Evolutionary conservation across 2,888 invertebrate species (phyloP).

Genomic region (Congeria kusceri): DNA sequence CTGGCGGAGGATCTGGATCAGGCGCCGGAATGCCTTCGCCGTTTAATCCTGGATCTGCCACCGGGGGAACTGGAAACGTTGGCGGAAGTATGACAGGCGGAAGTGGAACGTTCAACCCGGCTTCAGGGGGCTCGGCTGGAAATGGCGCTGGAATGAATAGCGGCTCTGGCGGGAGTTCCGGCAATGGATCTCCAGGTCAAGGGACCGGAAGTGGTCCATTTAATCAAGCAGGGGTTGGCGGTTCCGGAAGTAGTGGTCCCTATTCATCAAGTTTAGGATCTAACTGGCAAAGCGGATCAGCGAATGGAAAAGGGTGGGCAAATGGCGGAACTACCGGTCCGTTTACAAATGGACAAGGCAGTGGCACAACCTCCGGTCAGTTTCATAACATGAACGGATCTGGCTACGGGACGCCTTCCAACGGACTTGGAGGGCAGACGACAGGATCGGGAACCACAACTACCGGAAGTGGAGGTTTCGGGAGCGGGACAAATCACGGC

Average conservation of each 20-base stretch:
- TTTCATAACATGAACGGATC: conserved; percentile 34
- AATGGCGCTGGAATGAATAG: not conserved
- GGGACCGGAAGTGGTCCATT: conserved; percentile 18
- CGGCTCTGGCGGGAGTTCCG: not conserved
- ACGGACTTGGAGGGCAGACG: conserved; percentile 8
- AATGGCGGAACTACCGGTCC: conserved; percentile 40
- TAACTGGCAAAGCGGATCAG: conserved; percentile 41
- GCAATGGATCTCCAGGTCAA: too few relatives aligned
- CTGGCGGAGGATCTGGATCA: not conserved
- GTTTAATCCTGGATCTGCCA: conserved; percentile 6
- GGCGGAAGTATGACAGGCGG: not conserved
- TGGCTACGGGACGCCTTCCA: conserved; percentile 32
- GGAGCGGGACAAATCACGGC: conserved; percentile 1
- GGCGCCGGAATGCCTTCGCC: not conserved
- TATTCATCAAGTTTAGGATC: conserved; percentile 38
- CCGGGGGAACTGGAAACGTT: not conserved
- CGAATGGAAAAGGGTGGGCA: conserved; percentile 41
- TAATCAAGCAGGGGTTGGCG: not conserved
- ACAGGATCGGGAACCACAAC: not conserved
- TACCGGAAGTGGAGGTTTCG: not conserved
- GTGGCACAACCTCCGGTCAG: conserved; percentile 40
- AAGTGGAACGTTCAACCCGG: not conserved
- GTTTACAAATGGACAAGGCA: conserved; percentile 48
- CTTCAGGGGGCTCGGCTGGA: too few relatives aligned
- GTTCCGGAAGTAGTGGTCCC: conserved; percentile 25